phyloP scores from a whole-genome alignment of 2,888 invertebrate genomes.

The Tinea trinotella region DNA sequence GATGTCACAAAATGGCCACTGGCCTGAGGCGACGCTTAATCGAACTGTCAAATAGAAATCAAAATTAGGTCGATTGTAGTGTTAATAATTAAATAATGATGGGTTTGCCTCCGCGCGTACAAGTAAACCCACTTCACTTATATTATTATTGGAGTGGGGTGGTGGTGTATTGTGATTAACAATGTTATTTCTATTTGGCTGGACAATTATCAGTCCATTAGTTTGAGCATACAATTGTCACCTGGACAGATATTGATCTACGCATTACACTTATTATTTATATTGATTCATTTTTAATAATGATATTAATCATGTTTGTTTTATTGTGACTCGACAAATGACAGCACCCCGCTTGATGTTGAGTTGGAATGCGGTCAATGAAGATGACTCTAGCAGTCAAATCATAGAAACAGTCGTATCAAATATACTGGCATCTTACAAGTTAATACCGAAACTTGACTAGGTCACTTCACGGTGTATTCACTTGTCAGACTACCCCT shows the following conservation, averaged over 20 bases:
- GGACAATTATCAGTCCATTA: slow-evolving; percentile 70
- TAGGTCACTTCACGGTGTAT: no score
- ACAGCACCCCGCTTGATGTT: no score
- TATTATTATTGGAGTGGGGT: background rate
- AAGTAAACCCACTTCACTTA: slow-evolving; percentile 26
- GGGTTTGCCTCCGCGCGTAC: slow-evolving; percentile 33
- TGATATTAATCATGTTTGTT: no score
- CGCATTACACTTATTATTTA: slow-evolving; percentile 1
- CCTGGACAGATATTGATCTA: background rate
- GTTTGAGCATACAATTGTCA: slow-evolving; percentile 45
- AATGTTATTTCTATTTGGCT: slow-evolving; percentile 66
- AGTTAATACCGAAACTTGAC: no score
- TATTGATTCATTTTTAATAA: background rate
- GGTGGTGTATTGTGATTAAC: slow-evolving; percentile 55
- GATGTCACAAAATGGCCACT: slow-evolving; percentile 67
- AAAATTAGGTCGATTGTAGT: slow-evolving; percentile 71
- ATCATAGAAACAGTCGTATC: no score
- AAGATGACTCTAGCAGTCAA: no score
- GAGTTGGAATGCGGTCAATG: no score
- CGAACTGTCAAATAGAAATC: slow-evolving; percentile 71
- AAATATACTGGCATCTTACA: no score
- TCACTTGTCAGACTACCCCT: no score
- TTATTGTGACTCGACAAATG: no score
- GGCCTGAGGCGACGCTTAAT: slow-evolving; percentile 56
- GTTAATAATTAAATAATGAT: slow-evolving; percentile 71